These are phyloP conservation scores for Phataginus tetradactyla DNA, from an alignment of 2,797 vertebrate genomes.

Conservation along the genomic window DNA sequence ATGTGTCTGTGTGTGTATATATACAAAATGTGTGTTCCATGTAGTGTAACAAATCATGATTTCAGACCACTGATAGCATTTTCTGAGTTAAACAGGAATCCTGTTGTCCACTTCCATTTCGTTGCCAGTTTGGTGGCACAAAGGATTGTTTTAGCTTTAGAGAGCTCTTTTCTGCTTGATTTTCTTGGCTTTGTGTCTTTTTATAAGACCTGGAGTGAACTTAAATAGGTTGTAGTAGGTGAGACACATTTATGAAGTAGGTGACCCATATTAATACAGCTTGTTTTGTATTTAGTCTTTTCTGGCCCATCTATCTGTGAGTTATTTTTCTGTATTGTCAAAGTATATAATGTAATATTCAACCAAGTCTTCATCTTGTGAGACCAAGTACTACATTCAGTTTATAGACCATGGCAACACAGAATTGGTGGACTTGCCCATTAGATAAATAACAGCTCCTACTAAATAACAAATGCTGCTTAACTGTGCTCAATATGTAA, in stretches of 20 bases:
- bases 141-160: not conserved
- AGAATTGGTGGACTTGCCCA: not conserved
- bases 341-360: conserved; percentile 2
- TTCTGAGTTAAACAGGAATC: not conserved
- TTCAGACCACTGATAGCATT: not conserved
- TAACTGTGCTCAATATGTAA: not conserved
- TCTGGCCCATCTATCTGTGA: not conserved
- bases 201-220: not conserved
- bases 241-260: not conserved
- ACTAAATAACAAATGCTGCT: not conserved
- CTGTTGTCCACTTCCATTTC: not conserved
- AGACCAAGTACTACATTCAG: not conserved
- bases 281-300: conserved; percentile 12
- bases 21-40: not conserved
- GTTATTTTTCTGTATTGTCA: conserved; percentile 1
- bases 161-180: not conserved
- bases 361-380: not conserved
- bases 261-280: not conserved
- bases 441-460: not conserved
- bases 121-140: not conserved
- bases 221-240: not conserved
- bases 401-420: not conserved
- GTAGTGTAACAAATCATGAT: not conserved
- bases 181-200: conserved; percentile 27
- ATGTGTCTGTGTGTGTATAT: not conserved